Evolutionary conservation across 1,140 invertebrate species (phyloP), one percentile per base, ranked within the genome.

Genomic region (Drosophila quadrilineata): DNA sequence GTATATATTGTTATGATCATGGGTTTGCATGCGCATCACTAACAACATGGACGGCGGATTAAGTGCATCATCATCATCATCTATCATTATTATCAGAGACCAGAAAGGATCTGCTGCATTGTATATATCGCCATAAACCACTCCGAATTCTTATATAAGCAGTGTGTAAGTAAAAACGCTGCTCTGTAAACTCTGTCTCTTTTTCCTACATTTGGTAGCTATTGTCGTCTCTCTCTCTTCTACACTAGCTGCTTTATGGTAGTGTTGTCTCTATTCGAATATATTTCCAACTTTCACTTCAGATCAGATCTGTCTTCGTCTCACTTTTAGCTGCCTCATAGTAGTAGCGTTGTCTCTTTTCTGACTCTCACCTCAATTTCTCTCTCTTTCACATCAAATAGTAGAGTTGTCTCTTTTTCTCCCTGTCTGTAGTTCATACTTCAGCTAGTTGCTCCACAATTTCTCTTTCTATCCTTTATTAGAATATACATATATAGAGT

Each of bases 101-200:
- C n/a, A n/a, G 76, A 63, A 76, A 14, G 9, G 19, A 50, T 49
- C 28, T 17, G 50, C 68, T 59, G 63, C 69, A 56, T 54, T 80
- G 76, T 84, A 73, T 40, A 82, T 80, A 72, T 66, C 33, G 33
- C 38, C 19, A 12, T 33, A 57, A 60, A 31, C 49, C 60, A 64
- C 49, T 26, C 26, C 8, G 45, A 59, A 29, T 45, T 17, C 36
- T 41, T 53, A 62, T 60, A 26, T 28, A 21, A 67, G 62, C 62
- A 52, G 76, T 57, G 79, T 41, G 77, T 82, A 82, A 82, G 77
- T 82, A 85, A n/a, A n/a, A 65, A 31, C 63, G 63, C 63, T 67
- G 38, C 40, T 17, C 19, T 40, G 22, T 5, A 35, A 19, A 21
- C 41, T 41, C 65, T 24, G 45, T 52, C 36, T 50, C 40, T 33